Evolutionary conservation across 1,140 invertebrate genomes (phyloP).

Genomic region (Bilobella aurantiaca): DNA sequence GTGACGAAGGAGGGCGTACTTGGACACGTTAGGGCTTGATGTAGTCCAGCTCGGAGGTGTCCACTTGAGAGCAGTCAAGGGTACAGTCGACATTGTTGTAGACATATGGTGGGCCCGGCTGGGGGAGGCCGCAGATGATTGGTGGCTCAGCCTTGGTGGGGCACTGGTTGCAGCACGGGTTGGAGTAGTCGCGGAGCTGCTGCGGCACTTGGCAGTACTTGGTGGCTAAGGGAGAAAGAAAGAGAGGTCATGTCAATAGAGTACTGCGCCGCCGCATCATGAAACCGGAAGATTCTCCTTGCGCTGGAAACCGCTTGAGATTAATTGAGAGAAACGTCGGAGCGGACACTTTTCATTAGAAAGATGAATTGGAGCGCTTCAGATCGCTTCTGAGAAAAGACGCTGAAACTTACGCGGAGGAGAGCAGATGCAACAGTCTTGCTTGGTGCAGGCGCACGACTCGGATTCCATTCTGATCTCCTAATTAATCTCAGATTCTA

Average conservation of each 20-base stretch:
- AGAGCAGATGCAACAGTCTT: neutral
- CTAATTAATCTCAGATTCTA: no score
- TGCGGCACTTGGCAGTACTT: slow-evolving; percentile 27
- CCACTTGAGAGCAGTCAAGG: slow-evolving; percentile 31
- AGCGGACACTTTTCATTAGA: no score
- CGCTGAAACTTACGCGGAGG: neutral
- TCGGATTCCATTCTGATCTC: slow-evolving; percentile 16
- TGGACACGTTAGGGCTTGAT: slow-evolving; percentile 34
- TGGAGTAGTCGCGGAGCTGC: slow-evolving; percentile 33
- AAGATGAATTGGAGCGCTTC: neutral
- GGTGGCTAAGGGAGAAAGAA: no score
- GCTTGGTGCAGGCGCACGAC: neutral
- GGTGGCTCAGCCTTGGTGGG: slow-evolving; percentile 15
- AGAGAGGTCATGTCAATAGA: no score
- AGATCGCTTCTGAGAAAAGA: no score
- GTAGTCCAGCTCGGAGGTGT: slow-evolving; percentile 29
- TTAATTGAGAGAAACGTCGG: no score
- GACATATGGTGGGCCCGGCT: slow-evolving; percentile 27
- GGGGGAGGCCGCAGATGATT: slow-evolving; percentile 25
- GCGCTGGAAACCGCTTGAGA: no score
- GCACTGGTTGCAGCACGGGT: slow-evolving; percentile 28
- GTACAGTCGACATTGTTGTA: slow-evolving; percentile 34
- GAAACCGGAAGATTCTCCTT: no score
- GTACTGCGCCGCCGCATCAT: no score
- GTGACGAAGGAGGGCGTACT: slow-evolving; percentile 32